A percentile compares a stretch with the other conserved stretches of the same genome.
phyloP scores from a whole-genome alignment of 2,113 vertebrate species.

The Mormyrus lacerda region DNA sequence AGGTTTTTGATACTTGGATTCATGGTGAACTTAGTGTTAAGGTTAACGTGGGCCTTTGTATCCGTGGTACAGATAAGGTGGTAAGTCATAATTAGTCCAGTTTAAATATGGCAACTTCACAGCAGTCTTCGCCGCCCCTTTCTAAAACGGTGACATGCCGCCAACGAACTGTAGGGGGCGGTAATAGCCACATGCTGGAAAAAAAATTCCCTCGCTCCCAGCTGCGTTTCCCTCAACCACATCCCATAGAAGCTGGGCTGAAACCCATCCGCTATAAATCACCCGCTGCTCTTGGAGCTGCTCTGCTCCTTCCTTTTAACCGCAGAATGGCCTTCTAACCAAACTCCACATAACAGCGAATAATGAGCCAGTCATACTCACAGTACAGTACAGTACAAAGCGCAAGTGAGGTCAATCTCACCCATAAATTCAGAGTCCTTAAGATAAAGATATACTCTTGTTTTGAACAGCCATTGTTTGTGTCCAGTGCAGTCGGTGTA shows the following conservation, averaged over 20 bases:
- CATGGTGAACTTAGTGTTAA: neutral
- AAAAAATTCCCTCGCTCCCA: neutral
- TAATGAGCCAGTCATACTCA: neutral
- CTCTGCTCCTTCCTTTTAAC: neutral
- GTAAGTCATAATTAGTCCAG: neutral
- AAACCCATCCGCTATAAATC: constrained; percentile 1
- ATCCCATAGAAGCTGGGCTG: neutral
- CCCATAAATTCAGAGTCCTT: neutral
- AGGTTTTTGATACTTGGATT: neutral
- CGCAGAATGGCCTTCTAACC: neutral
- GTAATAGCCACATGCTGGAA: constrained; percentile 9
- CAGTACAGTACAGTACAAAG: neutral
- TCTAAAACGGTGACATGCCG: neutral
- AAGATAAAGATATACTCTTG: neutral
- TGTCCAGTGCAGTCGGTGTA: neutral
- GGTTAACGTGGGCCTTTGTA: neutral
- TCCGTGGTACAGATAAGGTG: neutral
- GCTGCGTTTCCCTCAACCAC: neutral
- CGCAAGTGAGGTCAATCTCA: neutral
- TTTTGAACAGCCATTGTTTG: neutral
- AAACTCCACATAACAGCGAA: neutral
- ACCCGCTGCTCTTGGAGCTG: neutral
- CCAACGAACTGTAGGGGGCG: constrained; percentile 14
- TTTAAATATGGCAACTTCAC: neutral
- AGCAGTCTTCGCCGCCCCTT: neutral